These are phyloP conservation scores for Chaetodon trifasciatus DNA, from an alignment of 2,797 vertebrate genomes.

Conservation along the genomic window DNA sequence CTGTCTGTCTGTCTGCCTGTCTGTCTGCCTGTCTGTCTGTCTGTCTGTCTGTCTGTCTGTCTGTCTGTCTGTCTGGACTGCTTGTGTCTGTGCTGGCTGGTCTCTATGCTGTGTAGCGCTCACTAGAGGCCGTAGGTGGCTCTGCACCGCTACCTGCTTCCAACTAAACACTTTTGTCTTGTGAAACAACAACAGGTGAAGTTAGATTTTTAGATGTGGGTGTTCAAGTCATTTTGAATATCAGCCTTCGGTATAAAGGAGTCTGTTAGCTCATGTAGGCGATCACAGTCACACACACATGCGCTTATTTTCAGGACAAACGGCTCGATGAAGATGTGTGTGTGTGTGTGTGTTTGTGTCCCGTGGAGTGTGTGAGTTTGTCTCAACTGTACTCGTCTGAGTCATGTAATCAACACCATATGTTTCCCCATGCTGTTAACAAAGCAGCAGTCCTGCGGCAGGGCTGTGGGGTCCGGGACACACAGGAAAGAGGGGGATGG, in stretches of 20 bases:
- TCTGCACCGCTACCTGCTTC: constrained; percentile 29
- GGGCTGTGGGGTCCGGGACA: constrained; percentile 18
- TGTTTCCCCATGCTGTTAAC: constrained; percentile 55
- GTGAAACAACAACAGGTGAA: neutral
- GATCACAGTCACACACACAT: neutral
- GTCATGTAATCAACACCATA: constrained; percentile 59
- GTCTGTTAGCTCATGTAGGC: neutral
- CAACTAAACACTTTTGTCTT: neutral
- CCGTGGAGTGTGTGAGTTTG: constrained; percentile 21
- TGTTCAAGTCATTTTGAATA: neutral
- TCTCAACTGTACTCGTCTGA: constrained; percentile 42
- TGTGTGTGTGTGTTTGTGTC: constrained; percentile 17
- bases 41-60: constrained; percentile 8
- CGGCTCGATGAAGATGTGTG: neutral
- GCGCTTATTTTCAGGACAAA: neutral
- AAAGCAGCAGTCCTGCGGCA: constrained; percentile 30
- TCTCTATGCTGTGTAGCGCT: constrained; percentile 50
- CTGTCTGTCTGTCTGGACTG: constrained; percentile 40
- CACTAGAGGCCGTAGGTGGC: constrained; percentile 53
- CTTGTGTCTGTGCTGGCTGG: constrained; percentile 50
- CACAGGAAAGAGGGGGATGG: neutral
- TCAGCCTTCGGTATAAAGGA: neutral
- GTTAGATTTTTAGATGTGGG: neutral
- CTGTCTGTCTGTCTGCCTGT: constrained; percentile 33
- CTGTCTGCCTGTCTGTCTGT: neutral